Conservation (phyloP, 2,113 vertebrate genomes). For the Tiliqua scincoides region DNA sequence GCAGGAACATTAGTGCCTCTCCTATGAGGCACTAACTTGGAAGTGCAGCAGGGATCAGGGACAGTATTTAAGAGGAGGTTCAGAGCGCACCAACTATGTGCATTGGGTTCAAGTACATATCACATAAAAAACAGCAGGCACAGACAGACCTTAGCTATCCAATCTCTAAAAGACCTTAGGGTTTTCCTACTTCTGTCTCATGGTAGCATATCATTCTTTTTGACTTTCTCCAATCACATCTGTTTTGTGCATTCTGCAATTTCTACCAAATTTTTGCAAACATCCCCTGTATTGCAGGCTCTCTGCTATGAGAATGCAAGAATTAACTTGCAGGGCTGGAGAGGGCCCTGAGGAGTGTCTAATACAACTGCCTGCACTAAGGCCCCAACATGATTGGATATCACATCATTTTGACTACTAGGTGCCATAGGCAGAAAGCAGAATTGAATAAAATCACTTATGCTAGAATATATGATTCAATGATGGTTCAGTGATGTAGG, state of each 20-base stretch:
- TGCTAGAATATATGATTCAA: neutral
- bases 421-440: neutral
- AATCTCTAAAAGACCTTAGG: neutral
- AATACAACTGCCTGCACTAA: neutral
- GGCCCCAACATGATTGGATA: neutral
- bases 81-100: neutral
- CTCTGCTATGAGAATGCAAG: neutral
- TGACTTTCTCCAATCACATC: neutral
- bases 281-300: neutral
- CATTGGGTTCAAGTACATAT: neutral
- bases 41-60: neutral
- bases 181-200: neutral
- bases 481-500: neutral
- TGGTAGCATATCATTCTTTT: neutral
- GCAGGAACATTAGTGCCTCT: neutral
- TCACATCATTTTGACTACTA: neutral
- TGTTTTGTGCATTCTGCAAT: neutral
- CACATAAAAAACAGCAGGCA: neutral
- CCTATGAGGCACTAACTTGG: neutral
- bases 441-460: neutral
- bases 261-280: neutral
- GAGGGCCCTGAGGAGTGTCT: neutral
- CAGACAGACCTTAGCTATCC: neutral
- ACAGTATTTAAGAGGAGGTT: neutral
- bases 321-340: neutral